Evolutionary conservation across 2,113 vertebrate genomes (phyloP), one percentile per base, ranked within the genome.

Genomic region (Xenus cinereus): DNA sequence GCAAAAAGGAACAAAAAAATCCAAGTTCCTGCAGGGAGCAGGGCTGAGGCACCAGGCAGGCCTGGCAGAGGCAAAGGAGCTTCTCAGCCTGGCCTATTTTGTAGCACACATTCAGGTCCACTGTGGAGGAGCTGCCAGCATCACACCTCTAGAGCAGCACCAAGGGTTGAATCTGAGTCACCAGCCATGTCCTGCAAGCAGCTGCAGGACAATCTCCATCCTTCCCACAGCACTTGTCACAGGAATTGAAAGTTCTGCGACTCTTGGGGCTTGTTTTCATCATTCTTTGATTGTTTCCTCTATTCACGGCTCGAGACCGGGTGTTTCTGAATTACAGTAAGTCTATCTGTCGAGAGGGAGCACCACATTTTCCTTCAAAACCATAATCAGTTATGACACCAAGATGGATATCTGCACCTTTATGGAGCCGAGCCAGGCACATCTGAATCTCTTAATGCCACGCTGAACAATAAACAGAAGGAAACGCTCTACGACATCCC

Each of bases 111-210:
- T 41, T 73, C 53, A 59, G 37, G 33, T 76, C 14, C 5, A 2
- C 62, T 50, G 7, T 0, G 0, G 0, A 63, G 48, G 15, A 35
- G 51, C n/a, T 89, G 63, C 14, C 67, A 80, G 10, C 50, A 84
- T 48, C 63, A 57, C 10, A 27, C 22, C 16, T 62, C 50, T 45
- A 22, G 21, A 69, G 59, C 72, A 90, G 45, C 7, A 60, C 48
- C 74, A 60, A 54, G 57, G 35, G 19, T 7, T 51, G 62, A 82
- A 64, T 43, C 21, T 12, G 66, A 95, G 77, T n/a, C 54, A 84
- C 27, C 41, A 71, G 66, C 62, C 32, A 4, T 32, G 39, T 53
- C 35, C 57, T 24, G 12, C 43, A n/a, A 54, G 62, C 78, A 82
- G 80, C 46, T 57, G 46, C 78, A 54, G 37, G n/a, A 90, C 48